Evolutionary conservation across 2,888 invertebrate genomes (phyloP), one percentile per base, ranked within the genome.

Genomic region (Rhagonycha lutea): DNA sequence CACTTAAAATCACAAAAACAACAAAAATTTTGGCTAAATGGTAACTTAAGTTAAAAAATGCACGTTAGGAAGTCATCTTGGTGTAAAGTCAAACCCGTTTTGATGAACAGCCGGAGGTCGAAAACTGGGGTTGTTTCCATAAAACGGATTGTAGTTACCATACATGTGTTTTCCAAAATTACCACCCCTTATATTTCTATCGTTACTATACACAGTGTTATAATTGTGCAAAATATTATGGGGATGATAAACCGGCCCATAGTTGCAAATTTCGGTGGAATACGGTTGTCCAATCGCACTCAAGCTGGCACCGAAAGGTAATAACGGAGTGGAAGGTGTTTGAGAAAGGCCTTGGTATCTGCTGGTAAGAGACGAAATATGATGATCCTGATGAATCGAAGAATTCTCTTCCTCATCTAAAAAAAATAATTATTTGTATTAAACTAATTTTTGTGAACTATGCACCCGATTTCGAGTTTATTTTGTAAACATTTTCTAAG

Each of bases 241-340:
- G 80, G 90, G 88, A 82, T 92, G 92, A 84, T 92, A 93, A 1
- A 93, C 89, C 47, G 93, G 93, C 0, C 92, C 92, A 85, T 93
- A 92, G 67, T 91, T 90, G 86, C 92, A 92, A 76, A 92, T 88
- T 82, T 93, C 93, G 3, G 89, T 91, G 2, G 91, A 90, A 84
- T 93, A 93, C 0, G 92, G 92, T 86, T 92, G 92, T 69, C 90
- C 87, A 0, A 92, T 86, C 3, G 87, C 85, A 85, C 89, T 81
- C 84, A 88, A 82, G 65, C 81, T 72, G 65, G 81, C 79, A 11
- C 80, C 79, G 62, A 84, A 79, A 23, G 86, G 80, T 7, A 85
- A 78, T n/a, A 84, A 79, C 14, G 85, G 80, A 3, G 84, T 80
- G 26, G 83, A 78, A 10, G 84, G 70, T 12, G 82, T 79, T 63